Conservation (phyloP, 1,140 invertebrate genomes). For the Bombus cullumanus region DNA sequence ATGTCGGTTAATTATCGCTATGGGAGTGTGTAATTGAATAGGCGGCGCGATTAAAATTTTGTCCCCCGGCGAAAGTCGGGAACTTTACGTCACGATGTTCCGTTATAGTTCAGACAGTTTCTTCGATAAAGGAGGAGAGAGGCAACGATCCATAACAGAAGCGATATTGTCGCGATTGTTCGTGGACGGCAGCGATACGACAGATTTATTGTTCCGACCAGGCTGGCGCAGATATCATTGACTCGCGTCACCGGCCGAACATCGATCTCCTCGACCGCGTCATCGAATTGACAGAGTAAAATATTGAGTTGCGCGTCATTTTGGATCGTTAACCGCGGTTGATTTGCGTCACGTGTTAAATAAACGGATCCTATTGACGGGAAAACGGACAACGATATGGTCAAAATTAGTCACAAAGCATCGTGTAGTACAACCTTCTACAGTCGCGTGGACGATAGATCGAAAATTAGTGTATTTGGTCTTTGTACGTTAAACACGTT, state of each 20-base stretch:
- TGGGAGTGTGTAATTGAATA: constrained; percentile 4
- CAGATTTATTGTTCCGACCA: constrained; percentile 32
- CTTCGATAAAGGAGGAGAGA: not conserved
- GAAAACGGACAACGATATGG: not conserved
- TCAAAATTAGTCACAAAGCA: not conserved
- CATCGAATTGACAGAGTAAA: constrained; percentile 47
- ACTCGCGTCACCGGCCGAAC: constrained; percentile 23
- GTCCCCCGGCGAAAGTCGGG: not conserved
- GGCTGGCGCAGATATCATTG: constrained; percentile 40
- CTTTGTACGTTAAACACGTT: not conserved
- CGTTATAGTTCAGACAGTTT: not conserved
- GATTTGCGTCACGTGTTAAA: constrained; percentile 26
- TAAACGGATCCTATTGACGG: constrained; percentile 19
- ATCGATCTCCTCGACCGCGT: constrained; percentile 30
- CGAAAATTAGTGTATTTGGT: not conserved
- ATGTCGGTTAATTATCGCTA: constrained; percentile 22
- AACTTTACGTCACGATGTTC: not conserved
- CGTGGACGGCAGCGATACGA: not conserved
- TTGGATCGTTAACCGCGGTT: constrained; percentile 26
- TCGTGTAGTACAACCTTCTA: not conserved
- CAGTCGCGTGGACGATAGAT: not conserved
- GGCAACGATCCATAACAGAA: not conserved
- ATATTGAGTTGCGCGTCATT: constrained; percentile 33
- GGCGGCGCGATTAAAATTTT: not conserved
- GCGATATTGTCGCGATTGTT: constrained; percentile 21